phyloP scores from a whole-genome alignment of 2,888 invertebrate genomes.

The Physocephala rufipes region DNA sequence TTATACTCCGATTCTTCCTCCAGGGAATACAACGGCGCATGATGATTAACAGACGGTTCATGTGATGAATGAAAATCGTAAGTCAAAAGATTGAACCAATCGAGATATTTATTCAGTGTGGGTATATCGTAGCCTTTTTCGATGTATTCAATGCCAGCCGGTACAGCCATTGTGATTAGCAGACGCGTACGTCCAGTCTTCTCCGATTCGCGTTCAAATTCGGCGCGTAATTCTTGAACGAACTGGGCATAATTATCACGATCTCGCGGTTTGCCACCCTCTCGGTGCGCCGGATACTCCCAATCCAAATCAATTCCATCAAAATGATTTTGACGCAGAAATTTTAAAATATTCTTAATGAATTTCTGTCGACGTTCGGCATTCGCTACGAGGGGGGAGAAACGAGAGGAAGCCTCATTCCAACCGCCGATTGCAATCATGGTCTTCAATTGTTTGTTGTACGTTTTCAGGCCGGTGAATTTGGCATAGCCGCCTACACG shows the following conservation, averaged over 20 bases:
- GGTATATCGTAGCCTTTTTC: constrained; percentile 93
- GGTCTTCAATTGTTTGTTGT: constrained; percentile 90
- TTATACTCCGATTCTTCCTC: constrained; percentile 86
- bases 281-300: constrained; percentile 70
- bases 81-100: constrained; percentile 90
- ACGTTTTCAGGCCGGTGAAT: constrained; percentile 91
- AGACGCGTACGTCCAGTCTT: constrained; percentile 84
- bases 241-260: constrained; percentile 87
- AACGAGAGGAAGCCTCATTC: constrained; percentile 89
- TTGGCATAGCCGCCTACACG: constrained; percentile 93
- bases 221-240: constrained; percentile 87
- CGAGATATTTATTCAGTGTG: constrained; percentile 85
- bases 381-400: constrained; percentile 88
- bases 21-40: constrained; percentile 83
- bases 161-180: constrained; percentile 91
- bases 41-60: constrained; percentile 91
- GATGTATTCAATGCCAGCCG: constrained; percentile 92
- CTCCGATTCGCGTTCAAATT: constrained; percentile 86
- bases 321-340: constrained; percentile 89
- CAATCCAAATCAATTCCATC: constrained; percentile 94
- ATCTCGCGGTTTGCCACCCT: constrained; percentile 81
- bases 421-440: constrained; percentile 91
- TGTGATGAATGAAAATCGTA: constrained; percentile 94
- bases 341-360: constrained; percentile 84
- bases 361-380: constrained; percentile 80